Percentiles rank a stretch among this genome's conserved stretches.
Evolutionary conservation across 2,888 invertebrate species (phyloP).

Genomic region (Chaitophorus viminalis): DNA sequence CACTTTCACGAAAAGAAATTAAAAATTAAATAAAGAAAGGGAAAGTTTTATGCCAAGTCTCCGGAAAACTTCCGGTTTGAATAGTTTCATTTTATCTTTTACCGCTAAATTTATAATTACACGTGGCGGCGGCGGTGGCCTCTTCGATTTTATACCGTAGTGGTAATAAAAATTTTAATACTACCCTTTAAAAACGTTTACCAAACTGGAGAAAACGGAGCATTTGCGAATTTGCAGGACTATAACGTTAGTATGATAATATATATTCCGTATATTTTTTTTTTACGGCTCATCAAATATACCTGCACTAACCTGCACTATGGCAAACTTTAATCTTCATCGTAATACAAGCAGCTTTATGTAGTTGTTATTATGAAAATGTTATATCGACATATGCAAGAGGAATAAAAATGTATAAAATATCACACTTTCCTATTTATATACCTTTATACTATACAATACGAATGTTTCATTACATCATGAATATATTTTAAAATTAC

Average conservation of each 20-base stretch:
- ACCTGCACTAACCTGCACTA: background rate
- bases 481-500: too few relatives aligned
- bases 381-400: too few relatives aligned
- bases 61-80: slow-evolving; percentile 17
- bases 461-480: too few relatives aligned
- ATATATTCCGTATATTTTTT: background rate
- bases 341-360: background rate
- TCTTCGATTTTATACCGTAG: slow-evolving; percentile 11
- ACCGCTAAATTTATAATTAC: slow-evolving; percentile 33
- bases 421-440: too few relatives aligned
- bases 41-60: slow-evolving; percentile 39
- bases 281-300: background rate
- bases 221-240: background rate
- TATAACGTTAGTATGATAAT: background rate
- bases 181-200: background rate
- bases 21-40: slow-evolving; percentile 42
- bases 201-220: background rate
- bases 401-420: too few relatives aligned
- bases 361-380: background rate
- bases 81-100: slow-evolving; percentile 18
- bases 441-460: too few relatives aligned
- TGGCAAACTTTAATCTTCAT: background rate
- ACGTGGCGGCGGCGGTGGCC: background rate
- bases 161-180: background rate
- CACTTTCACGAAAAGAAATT: slow-evolving; percentile 12